Percentiles rank a stretch among this genome's conserved stretches.
Conservation (phyloP, 2,888 invertebrate species). For the Dasypolia templi region DNA sequence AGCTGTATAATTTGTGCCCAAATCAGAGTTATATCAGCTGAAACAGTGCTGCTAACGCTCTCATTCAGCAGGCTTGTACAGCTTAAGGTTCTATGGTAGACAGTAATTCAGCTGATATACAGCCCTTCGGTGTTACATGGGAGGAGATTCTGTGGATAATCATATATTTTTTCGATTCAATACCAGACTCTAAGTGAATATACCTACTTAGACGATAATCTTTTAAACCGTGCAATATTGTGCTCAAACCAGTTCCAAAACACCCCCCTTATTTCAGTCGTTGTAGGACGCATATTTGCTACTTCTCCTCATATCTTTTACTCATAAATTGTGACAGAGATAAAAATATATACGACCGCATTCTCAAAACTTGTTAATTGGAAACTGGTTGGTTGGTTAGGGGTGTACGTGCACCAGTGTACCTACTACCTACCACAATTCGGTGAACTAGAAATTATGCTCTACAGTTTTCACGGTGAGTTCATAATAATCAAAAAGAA, state of each 20-base stretch:
- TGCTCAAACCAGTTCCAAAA: neutral
- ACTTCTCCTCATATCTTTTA: too few relatives aligned
- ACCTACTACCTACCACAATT: neutral
- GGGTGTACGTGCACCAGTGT: neutral
- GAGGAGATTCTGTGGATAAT: neutral
- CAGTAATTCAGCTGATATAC: too few relatives aligned
- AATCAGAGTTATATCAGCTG: too few relatives aligned
- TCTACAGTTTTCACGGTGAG: neutral
- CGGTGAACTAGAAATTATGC: too few relatives aligned
- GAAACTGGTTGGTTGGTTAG: neutral
- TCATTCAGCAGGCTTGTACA: too few relatives aligned
- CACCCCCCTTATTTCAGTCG: neutral
- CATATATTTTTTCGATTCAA: neutral
- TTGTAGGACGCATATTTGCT: neutral
- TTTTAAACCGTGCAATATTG: neutral
- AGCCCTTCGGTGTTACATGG: too few relatives aligned
- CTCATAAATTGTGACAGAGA: too few relatives aligned
- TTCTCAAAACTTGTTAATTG: neutral
- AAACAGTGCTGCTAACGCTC: too few relatives aligned
- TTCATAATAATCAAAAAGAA: neutral
- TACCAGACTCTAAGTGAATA: neutral
- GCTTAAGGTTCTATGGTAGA: too few relatives aligned
- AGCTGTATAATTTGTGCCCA: too few relatives aligned
- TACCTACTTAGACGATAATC: too few relatives aligned
- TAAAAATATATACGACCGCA: neutral